Conservation (phyloP, 2,113 vertebrate species). For the Mormyrus iriodes region DNA sequence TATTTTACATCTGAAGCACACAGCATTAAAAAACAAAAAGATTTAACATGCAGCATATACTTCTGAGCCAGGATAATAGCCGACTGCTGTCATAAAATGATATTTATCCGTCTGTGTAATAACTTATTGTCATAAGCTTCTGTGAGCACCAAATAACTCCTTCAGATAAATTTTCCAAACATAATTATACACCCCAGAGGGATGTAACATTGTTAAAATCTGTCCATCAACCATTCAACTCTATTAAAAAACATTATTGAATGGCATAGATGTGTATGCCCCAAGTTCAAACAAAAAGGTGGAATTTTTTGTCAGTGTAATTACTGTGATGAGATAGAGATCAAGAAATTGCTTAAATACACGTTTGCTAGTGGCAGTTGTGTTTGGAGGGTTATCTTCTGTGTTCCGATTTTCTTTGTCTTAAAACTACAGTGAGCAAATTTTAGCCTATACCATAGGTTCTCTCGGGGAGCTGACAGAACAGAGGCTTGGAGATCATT, state of each 20-base stretch:
- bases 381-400: not conserved
- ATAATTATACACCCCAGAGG: not conserved
- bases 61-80: not conserved
- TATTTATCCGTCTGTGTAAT: slow-evolving; percentile 7
- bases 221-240: not conserved
- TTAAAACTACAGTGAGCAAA: not conserved
- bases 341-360: not conserved
- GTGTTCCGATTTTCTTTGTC: not conserved
- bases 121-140: not conserved
- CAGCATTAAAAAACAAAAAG: not conserved
- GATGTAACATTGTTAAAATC: not conserved
- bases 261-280: not conserved
- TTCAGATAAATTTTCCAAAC: slow-evolving; percentile 1
- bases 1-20: slow-evolving; percentile 8
- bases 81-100: not conserved
- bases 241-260: not conserved
- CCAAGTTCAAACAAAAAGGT: not conserved
- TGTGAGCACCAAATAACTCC: slow-evolving; percentile 6
- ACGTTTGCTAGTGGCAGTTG: not conserved
- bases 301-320: not conserved
- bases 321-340: not conserved
- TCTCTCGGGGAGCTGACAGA: not conserved
- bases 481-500: not conserved
- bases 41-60: slow-evolving; percentile 14
- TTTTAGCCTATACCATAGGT: not conserved